A percentile compares a stretch with the other conserved stretches of the same genome.
These are phyloP conservation scores for Coregonus clupeaformis DNA, from an alignment of 2,113 vertebrate genomes.

Conservation along the genomic window DNA sequence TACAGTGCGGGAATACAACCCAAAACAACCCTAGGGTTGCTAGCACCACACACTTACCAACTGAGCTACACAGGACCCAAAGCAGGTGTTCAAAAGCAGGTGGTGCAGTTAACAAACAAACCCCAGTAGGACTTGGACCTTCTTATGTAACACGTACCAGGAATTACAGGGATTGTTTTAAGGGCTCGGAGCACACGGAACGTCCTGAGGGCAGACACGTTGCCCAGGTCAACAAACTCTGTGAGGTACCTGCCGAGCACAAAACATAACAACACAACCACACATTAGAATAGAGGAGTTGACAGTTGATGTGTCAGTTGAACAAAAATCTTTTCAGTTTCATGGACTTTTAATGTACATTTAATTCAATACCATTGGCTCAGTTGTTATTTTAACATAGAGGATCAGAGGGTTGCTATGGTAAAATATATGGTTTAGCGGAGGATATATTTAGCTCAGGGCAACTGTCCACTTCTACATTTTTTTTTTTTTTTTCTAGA, in stretches of 20 bases:
- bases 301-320: neutral
- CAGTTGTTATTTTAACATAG: neutral
- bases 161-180: neutral
- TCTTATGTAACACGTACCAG: neutral
- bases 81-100: neutral
- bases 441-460: neutral
- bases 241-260: neutral
- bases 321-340: neutral
- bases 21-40: neutral
- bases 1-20: too few species aligned
- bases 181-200: neutral
- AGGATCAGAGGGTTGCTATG: neutral
- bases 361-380: too few species aligned
- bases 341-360: too few species aligned
- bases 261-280: too few species aligned
- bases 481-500: too few species aligned
- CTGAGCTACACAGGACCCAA: neutral
- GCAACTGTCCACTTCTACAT: neutral
- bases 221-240: neutral
- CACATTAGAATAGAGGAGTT: neutral
- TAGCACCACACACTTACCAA: neutral
- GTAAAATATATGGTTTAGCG: conserved; percentile 4
- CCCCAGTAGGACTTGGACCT: too few species aligned
- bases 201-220: neutral
- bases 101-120: neutral